Evolutionary conservation across 2,888 invertebrate species (phyloP).

Genomic region (Lithophane socia): DNA sequence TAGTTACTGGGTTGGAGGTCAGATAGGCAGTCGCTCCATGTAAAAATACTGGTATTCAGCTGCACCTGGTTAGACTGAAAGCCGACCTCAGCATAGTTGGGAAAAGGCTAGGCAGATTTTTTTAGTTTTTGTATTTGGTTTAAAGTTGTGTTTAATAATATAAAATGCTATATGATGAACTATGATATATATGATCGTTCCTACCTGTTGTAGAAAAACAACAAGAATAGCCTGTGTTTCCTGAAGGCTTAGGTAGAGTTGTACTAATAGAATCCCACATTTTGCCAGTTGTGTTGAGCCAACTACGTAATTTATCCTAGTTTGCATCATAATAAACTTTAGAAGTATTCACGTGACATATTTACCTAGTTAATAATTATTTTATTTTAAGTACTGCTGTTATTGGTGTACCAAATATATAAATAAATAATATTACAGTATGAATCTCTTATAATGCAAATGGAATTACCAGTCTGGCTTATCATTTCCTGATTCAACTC

Average conservation of each 20-base stretch:
- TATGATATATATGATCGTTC: not conserved
- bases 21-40: too few relatives aligned
- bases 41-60: too few relatives aligned
- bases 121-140: slow-evolving; percentile 1
- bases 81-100: too few relatives aligned
- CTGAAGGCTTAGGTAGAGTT: not conserved
- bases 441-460: not conserved
- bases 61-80: too few relatives aligned
- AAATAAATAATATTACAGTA: too few relatives aligned
- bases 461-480: not conserved
- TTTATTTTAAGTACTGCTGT: too few relatives aligned
- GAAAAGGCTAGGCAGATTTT: too few relatives aligned
- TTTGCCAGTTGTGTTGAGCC: not conserved
- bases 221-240: not conserved
- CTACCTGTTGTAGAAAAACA: too few relatives aligned
- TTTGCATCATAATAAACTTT: not conserved
- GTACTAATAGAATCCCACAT: not conserved
- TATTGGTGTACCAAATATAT: too few relatives aligned
- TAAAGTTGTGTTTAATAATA: not conserved
- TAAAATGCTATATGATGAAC: not conserved
- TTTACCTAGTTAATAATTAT: too few relatives aligned
- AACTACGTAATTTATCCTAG: not conserved
- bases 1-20: too few relatives aligned
- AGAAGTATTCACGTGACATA: not conserved
- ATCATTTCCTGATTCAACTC: not conserved